phyloP scores from a whole-genome alignment of 2,113 vertebrate species.

The Pangasianodon gigas region DNA sequence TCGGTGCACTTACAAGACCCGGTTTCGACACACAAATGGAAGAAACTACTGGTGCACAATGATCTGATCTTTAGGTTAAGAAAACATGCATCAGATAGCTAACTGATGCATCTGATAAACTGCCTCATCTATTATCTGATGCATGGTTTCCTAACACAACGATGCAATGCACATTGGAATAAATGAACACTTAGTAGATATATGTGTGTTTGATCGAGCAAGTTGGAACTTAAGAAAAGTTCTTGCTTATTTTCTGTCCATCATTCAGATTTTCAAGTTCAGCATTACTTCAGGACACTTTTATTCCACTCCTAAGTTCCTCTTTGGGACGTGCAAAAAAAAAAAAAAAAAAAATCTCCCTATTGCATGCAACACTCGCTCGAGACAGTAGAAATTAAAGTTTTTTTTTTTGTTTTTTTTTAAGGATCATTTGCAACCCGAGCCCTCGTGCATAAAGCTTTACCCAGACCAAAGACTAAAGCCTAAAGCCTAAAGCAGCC shows the following conservation, averaged over 20 bases:
- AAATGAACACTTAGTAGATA: constrained; percentile 17
- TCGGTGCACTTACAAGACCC: constrained; percentile 14
- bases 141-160: not conserved
- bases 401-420: not conserved
- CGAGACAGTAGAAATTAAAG: not conserved
- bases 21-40: not conserved
- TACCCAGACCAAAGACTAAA: not conserved
- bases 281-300: constrained; percentile 27
- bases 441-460: not conserved
- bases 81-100: too few relatives aligned
- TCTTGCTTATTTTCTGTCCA: constrained; percentile 15
- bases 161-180: not conserved
- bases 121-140: not conserved
- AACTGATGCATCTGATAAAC: not conserved
- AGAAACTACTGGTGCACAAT: not conserved
- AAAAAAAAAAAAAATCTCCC: not conserved
- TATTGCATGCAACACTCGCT: not conserved
- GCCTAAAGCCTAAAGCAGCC: constrained; percentile 43
- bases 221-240: constrained; percentile 40
- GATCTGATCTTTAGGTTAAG: too few relatives aligned
- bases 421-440: not conserved
- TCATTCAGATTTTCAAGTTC: constrained; percentile 10
- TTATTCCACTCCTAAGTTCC: not conserved
- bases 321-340: not conserved
- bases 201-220: not conserved